Evolutionary conservation across 1,140 invertebrate species (phyloP).

Genomic region (Rhynchophorus ferrugineus): DNA sequence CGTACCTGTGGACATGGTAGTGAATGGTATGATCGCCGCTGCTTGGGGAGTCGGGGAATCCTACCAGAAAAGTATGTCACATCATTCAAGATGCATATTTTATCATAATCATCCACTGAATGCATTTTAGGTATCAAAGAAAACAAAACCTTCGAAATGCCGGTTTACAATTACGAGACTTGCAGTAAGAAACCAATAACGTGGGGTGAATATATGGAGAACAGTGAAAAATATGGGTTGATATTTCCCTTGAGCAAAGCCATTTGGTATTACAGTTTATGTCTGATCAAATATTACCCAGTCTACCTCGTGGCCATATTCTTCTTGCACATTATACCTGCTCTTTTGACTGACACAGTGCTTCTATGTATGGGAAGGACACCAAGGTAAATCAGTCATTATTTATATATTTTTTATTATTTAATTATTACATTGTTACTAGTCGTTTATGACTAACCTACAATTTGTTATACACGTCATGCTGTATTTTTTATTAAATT

Average conservation of each 20-base stretch:
- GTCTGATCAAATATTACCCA: conserved; percentile 41
- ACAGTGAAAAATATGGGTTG: conserved; percentile 17
- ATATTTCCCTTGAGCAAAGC: conserved; percentile 26
- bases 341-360: conserved; percentile 50
- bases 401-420: no score
- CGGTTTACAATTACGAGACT: conserved; percentile 66
- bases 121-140: conserved; percentile 12
- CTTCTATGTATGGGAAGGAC: conserved; percentile 50
- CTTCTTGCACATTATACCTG: conserved; percentile 53
- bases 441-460: no score
- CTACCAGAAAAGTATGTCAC: conserved; percentile 17
- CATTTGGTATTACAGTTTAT: conserved; percentile 43
- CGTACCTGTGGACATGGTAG: conserved; percentile 79
- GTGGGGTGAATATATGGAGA: conserved; percentile 31
- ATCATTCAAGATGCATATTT: neutral
- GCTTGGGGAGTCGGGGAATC: conserved; percentile 33
- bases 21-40: conserved; percentile 69
- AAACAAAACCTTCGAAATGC: conserved; percentile 38
- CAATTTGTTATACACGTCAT: no score
- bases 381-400: conserved; percentile 44
- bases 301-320: conserved; percentile 42
- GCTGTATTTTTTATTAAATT: no score
- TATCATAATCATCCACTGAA: neutral
- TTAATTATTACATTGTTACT: no score
- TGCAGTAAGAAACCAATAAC: conserved; percentile 55